Evolutionary conservation across 2,888 invertebrate species (phyloP), one percentile per base, ranked within the genome.

Genomic region (Erynnis tages): DNA sequence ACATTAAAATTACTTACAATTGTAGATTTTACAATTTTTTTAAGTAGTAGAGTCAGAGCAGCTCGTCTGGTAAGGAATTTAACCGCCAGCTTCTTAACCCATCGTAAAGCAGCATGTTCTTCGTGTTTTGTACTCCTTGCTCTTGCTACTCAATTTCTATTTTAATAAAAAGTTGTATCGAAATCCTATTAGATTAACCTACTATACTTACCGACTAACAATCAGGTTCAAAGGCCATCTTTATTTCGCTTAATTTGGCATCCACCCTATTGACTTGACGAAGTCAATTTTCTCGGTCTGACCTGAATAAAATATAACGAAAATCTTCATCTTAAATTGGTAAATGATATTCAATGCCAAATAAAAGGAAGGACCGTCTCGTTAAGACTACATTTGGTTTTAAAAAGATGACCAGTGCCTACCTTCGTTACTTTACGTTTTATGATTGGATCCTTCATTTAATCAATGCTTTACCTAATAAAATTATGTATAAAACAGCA

Each of bases 191-290:
- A 44, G 21, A 19, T 14, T 11, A 44, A 16, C 27, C 17, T 16
- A 32, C 19, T 32, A 27, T 47, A 35, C 25, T 35, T 17, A 16
- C 16, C 11, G 16, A 29, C 17, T 25, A 17, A 27, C 25, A 21
- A 29, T 13, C 27, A 16, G 37, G 37, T 47, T 47, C 45, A 46
- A 46, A 46, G 46, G 23, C 25, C 17, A 35, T 35, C 35, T 35
- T 35, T 46, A 25, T 46, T 47, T 38, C 30, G 47, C 47, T 47
- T 38, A 47, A 47, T 47, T 47, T 47, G 13, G 38, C 6, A 10
- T 16, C 37, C 10, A 47, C 10, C 37, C 19, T 35, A 13, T 37
- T 38, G n/a, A 29, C 16, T 45, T 38, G 38, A 38, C 37, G 38
- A 48, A 48, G 48, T 30, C 30, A 38, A 48, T 48, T 48, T 48